Evolutionary conservation across 2,797 vertebrate genomes (phyloP), one percentile per base, ranked within the genome.

Genomic region (Chelidonichthys spinosus): DNA sequence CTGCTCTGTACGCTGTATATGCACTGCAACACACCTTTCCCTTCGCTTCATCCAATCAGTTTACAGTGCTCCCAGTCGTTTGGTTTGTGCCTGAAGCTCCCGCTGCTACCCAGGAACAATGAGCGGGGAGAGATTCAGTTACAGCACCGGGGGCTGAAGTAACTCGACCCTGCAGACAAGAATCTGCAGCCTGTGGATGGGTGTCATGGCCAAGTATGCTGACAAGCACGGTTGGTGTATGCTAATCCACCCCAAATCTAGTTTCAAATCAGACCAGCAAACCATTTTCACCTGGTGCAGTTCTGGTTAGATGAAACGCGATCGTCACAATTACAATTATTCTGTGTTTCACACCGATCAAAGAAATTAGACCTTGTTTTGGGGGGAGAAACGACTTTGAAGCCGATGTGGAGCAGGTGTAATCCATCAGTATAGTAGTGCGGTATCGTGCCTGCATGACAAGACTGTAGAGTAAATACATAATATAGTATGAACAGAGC

Each of bases 91-190:
- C 85, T 74, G 85, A 85, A 88, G 89, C 86, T 87, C 82, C 84
- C 85, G 83, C 78, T 86, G 85, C 92, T 90, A 87, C 90, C 91
- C 85, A 87, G 83, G 88, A 94, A 93, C 92, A 93, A 93, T 92
- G 85, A 90, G 69, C 65, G 4, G 25, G 73, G 81, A 83, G 78
- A 82, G 88, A 92, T 94, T 89, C 79, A 61, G 85, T 93, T 94
- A 84, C 93, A 88, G 83, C 89, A 81, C 85, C 81, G 84, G 72
- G 79, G 72, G 81, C 86, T 85, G 85, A 76, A 78, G 93, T 89
- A 94, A 94, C 87, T 85, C 52, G 50, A 93, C 67, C 83, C 80
- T 44, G 74, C 86, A 88, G 90, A 92, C 91, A 92, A 92, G 92
- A 93, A 94, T 94, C 93, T 92, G 92, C 87, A 84, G 89, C 80